Evolutionary conservation across 2,113 vertebrate species (phyloP), one percentile per base, ranked within the genome.

Genomic region (Formicarius rufipectus): DNA sequence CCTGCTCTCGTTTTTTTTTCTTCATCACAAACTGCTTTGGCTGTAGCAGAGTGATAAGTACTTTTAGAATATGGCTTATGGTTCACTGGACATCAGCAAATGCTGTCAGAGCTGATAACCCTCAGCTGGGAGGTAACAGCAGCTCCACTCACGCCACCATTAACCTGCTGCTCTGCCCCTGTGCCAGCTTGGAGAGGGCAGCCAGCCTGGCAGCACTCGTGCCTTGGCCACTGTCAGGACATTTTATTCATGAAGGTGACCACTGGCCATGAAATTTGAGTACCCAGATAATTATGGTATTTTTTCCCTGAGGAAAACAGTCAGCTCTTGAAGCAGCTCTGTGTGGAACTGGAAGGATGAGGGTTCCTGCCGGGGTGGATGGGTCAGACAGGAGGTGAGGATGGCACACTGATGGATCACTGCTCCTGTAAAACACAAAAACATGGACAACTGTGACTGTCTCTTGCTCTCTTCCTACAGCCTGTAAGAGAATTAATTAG

Each of bases 41-140:
- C 80, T 85, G 56, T n/a, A 42, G 68, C 64, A 89, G 58, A 78
- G 79, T 27, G 21, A 8, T 72, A 89, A 85, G 66, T 66, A 47
- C 74, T 89, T 67, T 75, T 39, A 72, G 74, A 75, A 91, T 62
- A 52, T 50, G 63, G 77, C 58, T 83, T 74, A 64, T 68, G 90
- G 75, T 89, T 94, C 96, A 87, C 23, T 73, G 77, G 90, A 56
- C 84, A 75, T 68, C 83, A 67, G 75, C 79, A 91, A 62, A 71
- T 4, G 30, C 86, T 96, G 84, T 93, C 92, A 87, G 59, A 83
- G 80, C 90, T 23, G 80, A 87, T 91, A 73, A 81, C 77, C 93
- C 93, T 96, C 69, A 50, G 24, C 33, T 49, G 25, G 75, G 53
- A 84, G 74, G 87, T 37, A 90, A 28, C 45, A 92, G 73, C 31